These are phyloP conservation scores for Microplitis demolitor DNA, from an alignment of 1,140 invertebrate genomes.

Conservation along the genomic window DNA sequence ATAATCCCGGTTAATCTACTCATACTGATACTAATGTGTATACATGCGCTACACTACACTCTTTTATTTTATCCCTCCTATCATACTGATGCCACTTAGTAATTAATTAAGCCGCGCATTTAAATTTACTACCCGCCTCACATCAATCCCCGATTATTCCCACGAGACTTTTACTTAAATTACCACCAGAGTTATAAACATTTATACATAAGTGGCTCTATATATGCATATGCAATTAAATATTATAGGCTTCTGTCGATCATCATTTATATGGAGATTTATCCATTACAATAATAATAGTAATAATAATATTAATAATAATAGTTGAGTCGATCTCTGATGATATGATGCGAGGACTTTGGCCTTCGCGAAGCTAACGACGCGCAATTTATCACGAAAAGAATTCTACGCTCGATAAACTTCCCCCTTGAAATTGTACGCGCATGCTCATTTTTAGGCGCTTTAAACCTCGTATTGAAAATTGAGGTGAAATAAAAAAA, in stretches of 20 bases:
- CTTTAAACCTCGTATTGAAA: conserved; percentile 1
- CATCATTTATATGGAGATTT: neutral
- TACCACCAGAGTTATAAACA: too few species aligned
- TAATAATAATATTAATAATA: neutral
- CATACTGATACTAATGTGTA: too few species aligned
- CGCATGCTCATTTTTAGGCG: conserved; percentile 20
- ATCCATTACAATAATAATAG: neutral
- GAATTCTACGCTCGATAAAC: conserved; percentile 36
- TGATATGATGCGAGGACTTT: neutral
- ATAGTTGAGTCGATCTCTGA: neutral
- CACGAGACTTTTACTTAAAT: neutral
- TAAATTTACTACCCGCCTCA: too few species aligned
- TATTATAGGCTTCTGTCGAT: neutral
- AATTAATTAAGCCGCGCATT: too few species aligned
- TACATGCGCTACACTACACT: too few species aligned
- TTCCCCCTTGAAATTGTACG: conserved; percentile 14
- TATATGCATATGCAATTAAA: too few species aligned
- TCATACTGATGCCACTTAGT: too few species aligned
- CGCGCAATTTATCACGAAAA: conserved; percentile 31
- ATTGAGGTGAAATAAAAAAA: neutral
- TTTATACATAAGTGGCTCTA: too few species aligned
- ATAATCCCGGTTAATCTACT: neutral
- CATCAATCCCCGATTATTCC: too few species aligned
- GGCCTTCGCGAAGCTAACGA: conserved; percentile 23
- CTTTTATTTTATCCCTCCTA: too few species aligned